phyloP scores from a whole-genome alignment of 2,113 vertebrate genomes.

The Lagopus leucura region DNA sequence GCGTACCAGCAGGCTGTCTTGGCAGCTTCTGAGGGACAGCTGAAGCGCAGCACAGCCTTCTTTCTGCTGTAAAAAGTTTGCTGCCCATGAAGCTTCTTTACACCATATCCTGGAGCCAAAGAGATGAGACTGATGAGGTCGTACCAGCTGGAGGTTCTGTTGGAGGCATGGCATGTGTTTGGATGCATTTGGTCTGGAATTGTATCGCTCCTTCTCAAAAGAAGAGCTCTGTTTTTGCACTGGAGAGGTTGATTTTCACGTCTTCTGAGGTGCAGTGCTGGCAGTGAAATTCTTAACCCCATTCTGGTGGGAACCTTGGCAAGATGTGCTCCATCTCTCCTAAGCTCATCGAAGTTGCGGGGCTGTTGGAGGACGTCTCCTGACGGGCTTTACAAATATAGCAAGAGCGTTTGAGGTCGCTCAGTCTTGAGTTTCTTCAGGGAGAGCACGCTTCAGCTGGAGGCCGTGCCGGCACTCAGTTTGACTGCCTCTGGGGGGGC shows the following conservation, averaged over 20 bases:
- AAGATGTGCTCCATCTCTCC: background rate
- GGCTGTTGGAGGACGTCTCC: constrained; percentile 16
- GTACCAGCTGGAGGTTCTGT: background rate
- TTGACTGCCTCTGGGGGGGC: background rate
- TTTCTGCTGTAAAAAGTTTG: background rate
- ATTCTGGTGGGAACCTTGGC: background rate
- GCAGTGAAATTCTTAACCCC: background rate
- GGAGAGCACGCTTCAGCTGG: background rate
- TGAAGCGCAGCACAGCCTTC: background rate
- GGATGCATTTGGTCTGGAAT: background rate
- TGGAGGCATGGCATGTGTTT: background rate
- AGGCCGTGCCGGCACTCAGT: background rate
- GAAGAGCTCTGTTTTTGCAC: rapidly evolving
- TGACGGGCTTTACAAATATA: constrained; percentile 32
- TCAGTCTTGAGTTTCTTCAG: constrained; percentile 47
- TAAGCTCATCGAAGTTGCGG: background rate
- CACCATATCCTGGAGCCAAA: background rate
- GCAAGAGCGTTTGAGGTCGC: constrained; percentile 23
- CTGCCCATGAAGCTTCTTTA: background rate
- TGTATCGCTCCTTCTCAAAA: background rate
- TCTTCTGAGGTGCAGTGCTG: background rate
- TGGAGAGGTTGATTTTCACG: background rate
- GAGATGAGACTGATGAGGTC: background rate
- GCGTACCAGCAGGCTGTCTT: background rate
- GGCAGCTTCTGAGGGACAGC: background rate